These are phyloP conservation scores for Falco punctatus DNA, from an alignment of 2,113 vertebrate genomes.

Conservation along the genomic window DNA sequence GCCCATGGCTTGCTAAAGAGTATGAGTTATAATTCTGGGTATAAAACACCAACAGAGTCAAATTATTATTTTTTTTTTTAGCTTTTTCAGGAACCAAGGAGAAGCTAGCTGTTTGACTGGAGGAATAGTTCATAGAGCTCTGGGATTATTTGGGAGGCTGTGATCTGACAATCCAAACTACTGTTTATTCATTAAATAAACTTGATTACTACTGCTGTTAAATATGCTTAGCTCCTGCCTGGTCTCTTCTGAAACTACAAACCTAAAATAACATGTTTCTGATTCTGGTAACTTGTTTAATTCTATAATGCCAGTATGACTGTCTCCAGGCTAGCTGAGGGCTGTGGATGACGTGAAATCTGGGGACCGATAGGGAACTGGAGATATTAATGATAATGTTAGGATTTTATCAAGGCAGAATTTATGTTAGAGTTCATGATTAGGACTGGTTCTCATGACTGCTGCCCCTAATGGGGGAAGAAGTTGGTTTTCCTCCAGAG, in stretches of 20 bases:
- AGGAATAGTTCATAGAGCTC: neutral
- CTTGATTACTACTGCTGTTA: neutral
- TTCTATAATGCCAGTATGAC: accelerated
- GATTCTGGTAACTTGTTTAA: neutral
- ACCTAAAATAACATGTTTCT: neutral
- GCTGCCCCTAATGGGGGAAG: neutral
- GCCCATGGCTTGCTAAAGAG: neutral
- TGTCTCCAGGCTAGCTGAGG: neutral
- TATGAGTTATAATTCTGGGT: neutral
- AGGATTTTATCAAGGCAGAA: neutral
- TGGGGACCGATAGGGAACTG: neutral
- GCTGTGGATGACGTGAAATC: neutral
- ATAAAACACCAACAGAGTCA: neutral
- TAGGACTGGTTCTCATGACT: neutral
- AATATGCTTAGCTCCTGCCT: neutral
- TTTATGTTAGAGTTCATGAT: neutral
- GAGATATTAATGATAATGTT: neutral
- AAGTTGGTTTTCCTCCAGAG: neutral
- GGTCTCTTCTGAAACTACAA: neutral
- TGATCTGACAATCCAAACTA: neutral
- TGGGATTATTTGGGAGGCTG: neutral
- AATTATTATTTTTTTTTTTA: neutral
- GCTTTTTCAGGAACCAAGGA: neutral
- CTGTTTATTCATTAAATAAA: neutral
- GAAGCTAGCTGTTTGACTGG: neutral